A percentile compares a stretch with the other conserved stretches of the same genome.
Evolutionary conservation across 2,888 invertebrate species (phyloP).

Genomic region (Lasioglossum pauxillum): DNA sequence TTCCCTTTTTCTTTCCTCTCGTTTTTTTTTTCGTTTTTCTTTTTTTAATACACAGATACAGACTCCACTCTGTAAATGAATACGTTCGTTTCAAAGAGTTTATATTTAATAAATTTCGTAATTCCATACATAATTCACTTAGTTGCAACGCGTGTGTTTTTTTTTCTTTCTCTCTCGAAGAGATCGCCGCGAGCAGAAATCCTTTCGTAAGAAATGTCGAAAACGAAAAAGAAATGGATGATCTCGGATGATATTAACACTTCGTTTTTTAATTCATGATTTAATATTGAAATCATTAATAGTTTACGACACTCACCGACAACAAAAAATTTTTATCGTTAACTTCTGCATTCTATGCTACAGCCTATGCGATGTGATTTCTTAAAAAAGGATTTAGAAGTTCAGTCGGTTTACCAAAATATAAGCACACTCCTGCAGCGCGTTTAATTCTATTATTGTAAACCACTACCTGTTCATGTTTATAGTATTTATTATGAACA

Average conservation of each 20-base stretch:
- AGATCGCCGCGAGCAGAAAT: slow-evolving; percentile 70
- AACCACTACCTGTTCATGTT: slow-evolving; percentile 75
- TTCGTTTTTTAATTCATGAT: slow-evolving; percentile 41
- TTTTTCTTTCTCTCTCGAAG: slow-evolving; percentile 36
- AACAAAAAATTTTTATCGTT: slow-evolving; percentile 38
- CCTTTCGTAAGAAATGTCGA: slow-evolving; percentile 66
- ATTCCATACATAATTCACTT: slow-evolving; percentile 46
- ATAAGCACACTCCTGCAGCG: slow-evolving; percentile 76
- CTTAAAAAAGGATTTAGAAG: slow-evolving; percentile 72
- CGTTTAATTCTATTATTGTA: slow-evolving; percentile 73
- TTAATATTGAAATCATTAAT: slow-evolving; percentile 46
- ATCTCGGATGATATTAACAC: slow-evolving; percentile 30
- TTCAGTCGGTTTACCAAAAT: slow-evolving; percentile 65
- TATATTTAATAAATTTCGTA: slow-evolving; percentile 43
- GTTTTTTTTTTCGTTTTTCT: neutral
- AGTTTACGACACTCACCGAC: slow-evolving; percentile 41
- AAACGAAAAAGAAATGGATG: slow-evolving; percentile 21
- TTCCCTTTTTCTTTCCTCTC: neutral
- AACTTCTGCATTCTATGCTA: slow-evolving; percentile 26
- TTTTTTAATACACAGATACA: slow-evolving; percentile 8
- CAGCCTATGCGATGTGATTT: slow-evolving; percentile 33
- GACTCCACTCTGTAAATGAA: slow-evolving; percentile 9
- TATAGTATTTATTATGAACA: slow-evolving; percentile 77
- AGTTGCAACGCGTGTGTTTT: slow-evolving; percentile 56
- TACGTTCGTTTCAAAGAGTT: slow-evolving; percentile 36